Conservation (phyloP, 2,113 vertebrate species). For the Hirundichthys speculiger region DNA sequence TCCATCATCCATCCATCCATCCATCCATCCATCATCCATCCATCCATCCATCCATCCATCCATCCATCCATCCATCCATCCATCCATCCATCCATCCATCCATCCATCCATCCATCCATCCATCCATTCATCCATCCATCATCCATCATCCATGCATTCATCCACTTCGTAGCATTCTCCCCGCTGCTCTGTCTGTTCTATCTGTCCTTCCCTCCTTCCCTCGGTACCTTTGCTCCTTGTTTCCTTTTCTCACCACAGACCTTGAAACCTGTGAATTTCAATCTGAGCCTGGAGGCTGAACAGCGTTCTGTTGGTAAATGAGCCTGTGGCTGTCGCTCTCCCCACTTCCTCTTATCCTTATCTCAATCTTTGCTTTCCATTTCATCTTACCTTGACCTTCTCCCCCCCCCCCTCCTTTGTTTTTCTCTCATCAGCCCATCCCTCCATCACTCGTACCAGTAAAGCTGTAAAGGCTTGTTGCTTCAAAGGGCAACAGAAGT, state of each 20-base stretch:
- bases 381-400: constrained; percentile 9
- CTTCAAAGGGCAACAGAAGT: constrained; percentile 21
- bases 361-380: constrained; percentile 7
- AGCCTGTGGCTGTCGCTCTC: constrained; percentile 49
- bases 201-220: constrained; percentile 15
- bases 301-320: constrained; percentile 49
- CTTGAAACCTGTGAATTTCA: constrained; percentile 28
- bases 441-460: not conserved
- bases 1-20: too few species aligned
- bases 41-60: constrained; percentile 7
- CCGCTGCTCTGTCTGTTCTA: not conserved
- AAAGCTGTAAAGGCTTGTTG: constrained; percentile 14
- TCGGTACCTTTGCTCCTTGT: constrained; percentile 25
- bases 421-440: not conserved
- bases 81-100: constrained; percentile 4
- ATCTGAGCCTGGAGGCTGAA: constrained; percentile 42
- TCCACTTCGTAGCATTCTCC: too few species aligned
- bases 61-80: constrained; percentile 3
- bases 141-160: too few species aligned
- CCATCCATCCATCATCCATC: not conserved
- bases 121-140: not conserved
- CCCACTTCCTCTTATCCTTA: constrained; percentile 16
- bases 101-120: constrained; percentile 3
- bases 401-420: not conserved
- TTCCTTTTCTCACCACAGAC: constrained; percentile 45